Percentiles rank a stretch among this genome's conserved stretches.
phyloP scores from a whole-genome alignment of 2,888 invertebrate species.

The Caenorhabditis macrosperma region DNA sequence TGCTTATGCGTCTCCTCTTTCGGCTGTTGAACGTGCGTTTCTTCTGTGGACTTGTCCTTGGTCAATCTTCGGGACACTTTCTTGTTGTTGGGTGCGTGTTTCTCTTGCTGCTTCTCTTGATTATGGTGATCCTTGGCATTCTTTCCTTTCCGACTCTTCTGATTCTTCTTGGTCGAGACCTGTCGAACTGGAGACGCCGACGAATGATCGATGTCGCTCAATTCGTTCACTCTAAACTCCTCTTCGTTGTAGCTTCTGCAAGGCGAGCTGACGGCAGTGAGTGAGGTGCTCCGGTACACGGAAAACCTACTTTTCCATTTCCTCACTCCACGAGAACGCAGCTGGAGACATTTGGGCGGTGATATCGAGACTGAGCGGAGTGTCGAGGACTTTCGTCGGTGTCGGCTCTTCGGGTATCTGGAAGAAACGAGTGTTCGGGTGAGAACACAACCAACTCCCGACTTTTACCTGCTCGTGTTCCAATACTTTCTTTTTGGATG shows the following conservation, averaged over 20 bases:
- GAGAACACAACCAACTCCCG: not conserved
- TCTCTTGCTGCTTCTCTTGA: not conserved
- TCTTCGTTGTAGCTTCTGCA: conserved; percentile 32
- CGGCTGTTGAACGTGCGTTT: conserved; percentile 13
- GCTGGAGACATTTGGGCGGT: conserved; percentile 43
- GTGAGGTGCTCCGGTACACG: too few species aligned
- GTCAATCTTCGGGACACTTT: conserved; percentile 36
- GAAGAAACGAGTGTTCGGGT: not conserved
- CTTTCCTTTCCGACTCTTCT: conserved; percentile 3
- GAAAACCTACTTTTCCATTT: conserved; percentile 66
- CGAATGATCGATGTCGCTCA: conserved; percentile 47
- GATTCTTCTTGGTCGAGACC: not conserved
- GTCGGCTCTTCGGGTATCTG: conserved; percentile 62
- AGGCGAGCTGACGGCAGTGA: not conserved
- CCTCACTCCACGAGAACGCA: conserved; percentile 66
- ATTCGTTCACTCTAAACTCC: conserved; percentile 18
- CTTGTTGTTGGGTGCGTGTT: conserved; percentile 4
- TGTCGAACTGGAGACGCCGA: conserved; percentile 27
- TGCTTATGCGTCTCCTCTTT: conserved; percentile 5
- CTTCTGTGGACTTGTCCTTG: conserved; percentile 26
- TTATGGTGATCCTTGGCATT: conserved; percentile 1
- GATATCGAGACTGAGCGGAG: conserved; percentile 38
- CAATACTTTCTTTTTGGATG: conserved; percentile 45
- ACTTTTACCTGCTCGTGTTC: conserved; percentile 55
- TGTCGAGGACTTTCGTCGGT: conserved; percentile 46